A percentile compares a stretch with the other conserved stretches of the same genome.
phyloP scores from a whole-genome alignment of 2,888 invertebrate genomes.

The Luperina testacea region DNA sequence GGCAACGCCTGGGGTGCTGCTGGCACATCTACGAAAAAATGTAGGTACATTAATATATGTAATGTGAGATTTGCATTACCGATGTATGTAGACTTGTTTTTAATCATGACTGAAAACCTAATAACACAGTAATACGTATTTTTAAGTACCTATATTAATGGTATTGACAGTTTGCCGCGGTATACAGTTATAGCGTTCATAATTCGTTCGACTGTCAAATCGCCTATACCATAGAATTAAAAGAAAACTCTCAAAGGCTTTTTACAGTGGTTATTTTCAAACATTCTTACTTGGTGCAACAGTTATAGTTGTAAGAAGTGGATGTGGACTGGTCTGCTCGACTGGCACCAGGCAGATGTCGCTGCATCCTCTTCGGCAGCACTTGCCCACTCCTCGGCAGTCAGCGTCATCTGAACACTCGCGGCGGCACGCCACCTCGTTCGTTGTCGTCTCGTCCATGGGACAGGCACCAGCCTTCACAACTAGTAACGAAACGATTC shows the following conservation, averaged over 20 bases:
- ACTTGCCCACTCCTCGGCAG: slow-evolving; percentile 94
- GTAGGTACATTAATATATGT: no score
- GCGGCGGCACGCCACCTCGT: slow-evolving; percentile 89
- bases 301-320: slow-evolving; percentile 67
- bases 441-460: slow-evolving; percentile 54
- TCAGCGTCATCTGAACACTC: slow-evolving; percentile 95
- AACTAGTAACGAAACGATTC: slow-evolving; percentile 79
- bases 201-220: background rate
- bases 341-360: slow-evolving; percentile 90
- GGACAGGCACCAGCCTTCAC: slow-evolving; percentile 89
- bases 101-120: background rate
- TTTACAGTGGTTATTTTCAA: background rate
- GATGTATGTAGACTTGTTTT: background rate
- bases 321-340: slow-evolving; percentile 55
- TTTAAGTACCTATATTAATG: no score
- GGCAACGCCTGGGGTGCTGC: slow-evolving; percentile 80
- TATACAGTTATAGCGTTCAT: background rate
- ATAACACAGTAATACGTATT: background rate
- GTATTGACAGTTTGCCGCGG: background rate
- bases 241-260: background rate
- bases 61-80: background rate
- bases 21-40: slow-evolving; percentile 71
- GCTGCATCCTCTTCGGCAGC: slow-evolving; percentile 95
- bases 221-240: background rate
- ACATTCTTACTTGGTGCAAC: slow-evolving; percentile 70